Base-by-base conservation (phyloP, 1,140 invertebrate genomes). In the Drosophila saltans region DNA sequence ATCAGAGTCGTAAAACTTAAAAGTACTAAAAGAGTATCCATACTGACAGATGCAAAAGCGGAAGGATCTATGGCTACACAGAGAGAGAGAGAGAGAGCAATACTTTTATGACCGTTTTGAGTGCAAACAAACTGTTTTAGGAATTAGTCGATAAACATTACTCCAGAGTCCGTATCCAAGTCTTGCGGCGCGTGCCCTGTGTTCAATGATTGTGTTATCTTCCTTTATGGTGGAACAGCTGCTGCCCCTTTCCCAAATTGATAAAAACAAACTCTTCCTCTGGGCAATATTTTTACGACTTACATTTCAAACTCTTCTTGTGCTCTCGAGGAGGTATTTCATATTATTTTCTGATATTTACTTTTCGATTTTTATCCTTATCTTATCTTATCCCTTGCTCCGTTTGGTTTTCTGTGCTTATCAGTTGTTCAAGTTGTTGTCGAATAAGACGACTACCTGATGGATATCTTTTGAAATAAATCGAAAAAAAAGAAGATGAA, bases 1-100 rank as follows among this genome's bases (percentile, higher is more conserved):
- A 86, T 86, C 82, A 66, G 55, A 57, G 72, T 40, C 76, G 76
- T 83, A 82, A 86, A 85, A 88, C 45, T 69, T 64, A 74, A 68
- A 56, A 28, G 52, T 39, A 7, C 59, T 48, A 40, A 64, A 52
- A 43, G 0, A 6, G 39, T 66, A 66, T 28, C 26, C 28, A 24
- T 48, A 24, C 16, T 16, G 75, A 78, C 80, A 86, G 72, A 88
- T 86, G 82, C 67, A 48, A 40, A 11, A 69, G 78, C 78, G 83
- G 80, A 86, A 88, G 82, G 82, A 82, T 86, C 76, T 85, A 82
- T 30, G 66, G 39, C 66, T 43, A 36, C 16, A 16, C 16, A 16
- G 16, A 16, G 16, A 16, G 16, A 16, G 16, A 45, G 64, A 16
- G 16, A 45, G 64, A 36, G 33, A 36, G 63, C 43, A 65, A 67